phyloP scores from a whole-genome alignment of 2,888 invertebrate species.

The Agrypnus murinus region DNA sequence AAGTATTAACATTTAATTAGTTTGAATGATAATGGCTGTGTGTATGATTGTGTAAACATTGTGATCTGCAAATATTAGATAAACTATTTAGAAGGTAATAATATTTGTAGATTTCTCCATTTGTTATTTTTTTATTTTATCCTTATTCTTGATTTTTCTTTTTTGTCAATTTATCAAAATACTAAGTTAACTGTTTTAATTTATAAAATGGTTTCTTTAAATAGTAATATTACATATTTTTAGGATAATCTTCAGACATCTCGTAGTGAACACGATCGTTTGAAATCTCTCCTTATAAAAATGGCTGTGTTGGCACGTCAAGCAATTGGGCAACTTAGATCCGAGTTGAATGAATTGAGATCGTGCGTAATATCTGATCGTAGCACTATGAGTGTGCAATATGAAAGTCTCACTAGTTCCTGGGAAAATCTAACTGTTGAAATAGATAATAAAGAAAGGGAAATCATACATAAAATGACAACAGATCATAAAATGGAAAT shows the following conservation, averaged over 20 bases:
- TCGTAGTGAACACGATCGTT: slow-evolving; percentile 78
- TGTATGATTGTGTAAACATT: too few relatives aligned
- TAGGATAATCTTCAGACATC: slow-evolving; percentile 84
- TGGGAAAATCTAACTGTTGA: slow-evolving; percentile 75
- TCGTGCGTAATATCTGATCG: slow-evolving; percentile 71
- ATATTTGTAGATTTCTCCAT: too few relatives aligned
- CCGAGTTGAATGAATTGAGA: slow-evolving; percentile 72
- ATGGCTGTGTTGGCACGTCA: slow-evolving; percentile 75
- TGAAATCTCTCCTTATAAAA: slow-evolving; percentile 74
- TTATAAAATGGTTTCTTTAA: too few relatives aligned
- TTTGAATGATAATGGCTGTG: too few relatives aligned
- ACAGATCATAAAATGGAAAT: slow-evolving; percentile 80
- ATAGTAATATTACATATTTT: slow-evolving; percentile 67
- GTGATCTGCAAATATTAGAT: too few relatives aligned
- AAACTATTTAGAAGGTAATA: too few relatives aligned
- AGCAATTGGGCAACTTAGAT: slow-evolving; percentile 75
- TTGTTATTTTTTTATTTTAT: too few relatives aligned
- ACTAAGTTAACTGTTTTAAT: too few relatives aligned
- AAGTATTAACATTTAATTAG: too few relatives aligned
- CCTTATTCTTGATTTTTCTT: too few relatives aligned
- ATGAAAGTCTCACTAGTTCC: slow-evolving; percentile 73
- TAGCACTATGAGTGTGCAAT: slow-evolving; percentile 71
- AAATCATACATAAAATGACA: slow-evolving; percentile 77
- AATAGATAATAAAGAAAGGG: slow-evolving; percentile 74
- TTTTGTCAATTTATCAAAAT: too few relatives aligned